phyloP scores from a whole-genome alignment of 2,888 invertebrate species.

The Metalampra italica region DNA sequence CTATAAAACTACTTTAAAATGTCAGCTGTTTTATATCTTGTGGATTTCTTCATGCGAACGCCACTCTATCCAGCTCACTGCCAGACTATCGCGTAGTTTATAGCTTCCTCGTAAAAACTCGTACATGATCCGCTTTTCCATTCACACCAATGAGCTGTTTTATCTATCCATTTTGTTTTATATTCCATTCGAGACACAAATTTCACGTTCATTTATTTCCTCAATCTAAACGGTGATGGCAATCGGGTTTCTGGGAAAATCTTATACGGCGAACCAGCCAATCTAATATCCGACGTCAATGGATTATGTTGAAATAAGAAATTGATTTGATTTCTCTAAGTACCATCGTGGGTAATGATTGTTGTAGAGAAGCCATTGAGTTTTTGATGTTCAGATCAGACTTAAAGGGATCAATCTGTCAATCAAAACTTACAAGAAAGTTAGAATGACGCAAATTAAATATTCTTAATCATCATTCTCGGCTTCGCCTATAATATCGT shows the following conservation, averaged over 20 bases:
- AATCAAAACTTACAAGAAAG: no score
- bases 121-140: neutral
- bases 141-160: neutral
- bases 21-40: neutral
- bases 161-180: constrained; percentile 1
- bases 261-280: neutral
- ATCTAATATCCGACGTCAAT: neutral
- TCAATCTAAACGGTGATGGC: neutral
- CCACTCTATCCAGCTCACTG: neutral
- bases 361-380: no score
- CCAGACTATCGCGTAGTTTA: neutral
- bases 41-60: neutral
- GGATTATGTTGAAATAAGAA: neutral
- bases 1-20: no score
- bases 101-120: neutral
- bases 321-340: no score
- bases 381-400: no score
- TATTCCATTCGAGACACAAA: neutral
- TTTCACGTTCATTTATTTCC: constrained; percentile 1
- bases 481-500: no score
- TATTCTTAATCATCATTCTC: no score
- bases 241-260: neutral
- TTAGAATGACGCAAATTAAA: no score
- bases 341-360: no score
- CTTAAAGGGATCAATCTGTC: no score